Percentiles rank a stretch among this genome's conserved stretches.
Conservation (phyloP, 2,113 vertebrate species). For the Hyla sarda region DNA sequence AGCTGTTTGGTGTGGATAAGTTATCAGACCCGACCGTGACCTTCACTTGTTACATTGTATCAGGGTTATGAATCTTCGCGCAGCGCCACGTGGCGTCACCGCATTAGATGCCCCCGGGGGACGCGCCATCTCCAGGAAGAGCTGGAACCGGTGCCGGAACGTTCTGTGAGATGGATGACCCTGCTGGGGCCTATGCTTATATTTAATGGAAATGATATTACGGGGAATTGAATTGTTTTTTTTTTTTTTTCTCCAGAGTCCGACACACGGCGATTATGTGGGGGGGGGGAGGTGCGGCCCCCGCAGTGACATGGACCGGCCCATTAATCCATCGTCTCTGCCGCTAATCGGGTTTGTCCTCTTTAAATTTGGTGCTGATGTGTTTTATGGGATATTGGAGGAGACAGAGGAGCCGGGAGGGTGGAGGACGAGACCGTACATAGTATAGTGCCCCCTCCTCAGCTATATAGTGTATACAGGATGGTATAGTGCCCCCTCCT, state of each 20-base stretch:
- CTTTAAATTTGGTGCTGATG: conserved; percentile 69
- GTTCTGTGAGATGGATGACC: too few relatives aligned
- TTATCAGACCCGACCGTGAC: too few relatives aligned
- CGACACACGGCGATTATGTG: conserved; percentile 63
- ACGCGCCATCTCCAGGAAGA: too few relatives aligned
- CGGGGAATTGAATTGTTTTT: conserved; percentile 71
- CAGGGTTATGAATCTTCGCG: too few relatives aligned
- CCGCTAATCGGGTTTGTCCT: conserved; percentile 72
- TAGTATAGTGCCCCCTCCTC: too few relatives aligned
- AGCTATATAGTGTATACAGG: too few relatives aligned
- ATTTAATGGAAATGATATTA: conserved; percentile 71
- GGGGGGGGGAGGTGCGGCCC: too few relatives aligned
- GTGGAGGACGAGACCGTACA: background rate
- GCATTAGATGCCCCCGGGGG: conserved; percentile 64
- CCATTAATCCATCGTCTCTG: conserved; percentile 71
- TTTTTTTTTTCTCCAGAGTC: conserved; percentile 69
- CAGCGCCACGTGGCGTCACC: too few relatives aligned
- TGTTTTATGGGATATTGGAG: conserved; percentile 65
- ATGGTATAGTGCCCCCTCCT: too few relatives aligned
- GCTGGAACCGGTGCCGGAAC: too few relatives aligned
- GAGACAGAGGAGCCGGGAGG: conserved; percentile 61
- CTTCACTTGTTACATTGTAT: too few relatives aligned
- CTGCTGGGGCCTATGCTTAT: conserved; percentile 65
- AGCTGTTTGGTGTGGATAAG: too few relatives aligned
- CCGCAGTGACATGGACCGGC: conserved; percentile 64